These are phyloP conservation scores for Tychaedon coryphoeus DNA, from an alignment of 2,113 vertebrate species.

Conservation along the genomic window DNA sequence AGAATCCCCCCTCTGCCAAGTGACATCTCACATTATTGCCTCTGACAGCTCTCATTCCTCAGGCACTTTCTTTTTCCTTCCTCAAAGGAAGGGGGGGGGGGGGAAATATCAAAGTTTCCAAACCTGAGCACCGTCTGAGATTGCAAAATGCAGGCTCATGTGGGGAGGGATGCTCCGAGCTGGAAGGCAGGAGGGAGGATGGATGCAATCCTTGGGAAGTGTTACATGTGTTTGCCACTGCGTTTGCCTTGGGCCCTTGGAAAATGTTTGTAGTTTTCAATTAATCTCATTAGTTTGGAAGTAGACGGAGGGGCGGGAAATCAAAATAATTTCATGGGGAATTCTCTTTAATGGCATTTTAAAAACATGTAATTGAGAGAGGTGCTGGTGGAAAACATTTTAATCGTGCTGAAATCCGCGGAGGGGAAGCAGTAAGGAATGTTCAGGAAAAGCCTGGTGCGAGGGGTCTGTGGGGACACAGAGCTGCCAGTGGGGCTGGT, in stretches of 20 bases:
- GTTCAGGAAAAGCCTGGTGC: neutral
- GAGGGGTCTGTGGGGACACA: neutral
- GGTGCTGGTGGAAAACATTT: neutral
- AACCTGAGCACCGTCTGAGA: neutral
- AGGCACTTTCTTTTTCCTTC: slow-evolving; percentile 7
- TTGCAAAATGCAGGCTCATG: neutral
- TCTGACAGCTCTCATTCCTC: slow-evolving; percentile 48
- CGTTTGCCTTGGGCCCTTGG: neutral
- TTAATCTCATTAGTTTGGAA: slow-evolving; percentile 31
- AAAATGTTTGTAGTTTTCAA: slow-evolving; percentile 31
- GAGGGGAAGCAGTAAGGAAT: neutral
- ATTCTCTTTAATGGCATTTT: slow-evolving; percentile 46
- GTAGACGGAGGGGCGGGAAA: neutral
- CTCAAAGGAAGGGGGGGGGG: neutral
- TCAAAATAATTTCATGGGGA: slow-evolving; percentile 27
- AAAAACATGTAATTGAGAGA: neutral
- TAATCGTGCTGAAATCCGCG: neutral
- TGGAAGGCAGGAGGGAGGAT: neutral
- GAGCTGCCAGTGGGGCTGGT: neutral
- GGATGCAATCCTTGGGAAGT: neutral
- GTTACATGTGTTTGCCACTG: neutral
- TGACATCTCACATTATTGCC: slow-evolving; percentile 22
- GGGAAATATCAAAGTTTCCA: neutral
- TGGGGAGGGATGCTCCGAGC: neutral
- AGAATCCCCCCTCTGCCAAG: neutral